A percentile compares a stretch with the other conserved stretches of the same genome.
phyloP scores from a whole-genome alignment of 2,888 invertebrate genomes.

The Eremobia ochroleuca region DNA sequence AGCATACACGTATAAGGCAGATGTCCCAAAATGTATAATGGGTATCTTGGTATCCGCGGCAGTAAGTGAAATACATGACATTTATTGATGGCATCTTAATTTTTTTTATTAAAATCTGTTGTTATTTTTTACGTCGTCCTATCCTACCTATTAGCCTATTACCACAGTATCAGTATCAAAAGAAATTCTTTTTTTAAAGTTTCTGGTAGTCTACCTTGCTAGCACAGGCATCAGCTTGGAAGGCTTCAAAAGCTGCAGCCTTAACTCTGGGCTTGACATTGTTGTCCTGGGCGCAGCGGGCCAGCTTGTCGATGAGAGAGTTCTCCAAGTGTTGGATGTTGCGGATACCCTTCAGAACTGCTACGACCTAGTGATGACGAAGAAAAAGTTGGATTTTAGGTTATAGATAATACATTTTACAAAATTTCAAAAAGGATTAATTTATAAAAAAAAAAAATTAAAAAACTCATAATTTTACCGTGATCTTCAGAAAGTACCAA shows the following conservation, averaged over 20 bases:
- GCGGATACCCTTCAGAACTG: conserved; percentile 95
- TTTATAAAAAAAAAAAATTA: too few relatives aligned
- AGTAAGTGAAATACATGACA: not conserved
- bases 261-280: conserved; percentile 92
- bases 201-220: conserved; percentile 80
- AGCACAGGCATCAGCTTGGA: conserved; percentile 93
- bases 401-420: not conserved
- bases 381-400: not conserved
- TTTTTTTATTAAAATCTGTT: too few relatives aligned
- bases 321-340: conserved; percentile 94
- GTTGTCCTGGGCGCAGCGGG: conserved; percentile 92
- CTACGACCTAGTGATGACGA: conserved; percentile 89
- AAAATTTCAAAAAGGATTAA: not conserved
- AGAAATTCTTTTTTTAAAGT: not conserved
- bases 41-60: not conserved
- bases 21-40: not conserved
- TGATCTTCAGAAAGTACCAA: not conserved
- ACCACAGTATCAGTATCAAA: not conserved
- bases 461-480: not conserved
- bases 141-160: too few relatives aligned
- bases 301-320: conserved; percentile 91
- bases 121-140: not conserved
- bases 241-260: conserved; percentile 95
- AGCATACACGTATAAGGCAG: not conserved
- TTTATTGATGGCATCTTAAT: too few relatives aligned